A percentile compares a stretch with the other conserved stretches of the same genome.
Conservation (phyloP, 2,113 vertebrate species). For the Ceyx cyanopectus region DNA sequence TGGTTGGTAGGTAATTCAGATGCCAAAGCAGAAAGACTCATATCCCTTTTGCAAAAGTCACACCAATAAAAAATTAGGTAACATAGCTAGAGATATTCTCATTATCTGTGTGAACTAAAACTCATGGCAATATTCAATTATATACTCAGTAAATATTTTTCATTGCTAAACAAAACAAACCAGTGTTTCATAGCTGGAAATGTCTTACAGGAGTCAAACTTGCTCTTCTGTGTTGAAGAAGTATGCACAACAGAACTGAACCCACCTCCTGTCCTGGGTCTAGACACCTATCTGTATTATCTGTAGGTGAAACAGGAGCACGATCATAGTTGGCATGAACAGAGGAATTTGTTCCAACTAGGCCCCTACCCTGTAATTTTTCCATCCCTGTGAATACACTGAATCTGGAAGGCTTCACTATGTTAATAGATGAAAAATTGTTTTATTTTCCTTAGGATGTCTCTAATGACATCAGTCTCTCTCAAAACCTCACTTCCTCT, state of each 20-base stretch:
- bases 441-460: not conserved
- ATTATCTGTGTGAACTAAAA: not conserved
- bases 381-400: not conserved
- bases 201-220: not conserved
- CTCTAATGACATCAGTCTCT: not conserved
- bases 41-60: not conserved
- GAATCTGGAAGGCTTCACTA: not conserved
- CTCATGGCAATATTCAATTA: not conserved
- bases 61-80: not conserved
- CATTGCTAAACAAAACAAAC: not conserved
- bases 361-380: not conserved
- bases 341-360: not conserved
- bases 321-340: not conserved
- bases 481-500: not conserved
- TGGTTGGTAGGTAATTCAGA: not conserved
- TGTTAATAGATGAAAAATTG: not conserved
- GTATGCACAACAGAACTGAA: not conserved
- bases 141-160: not conserved
- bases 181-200: not conserved
- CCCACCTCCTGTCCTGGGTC: not conserved
- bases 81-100: not conserved
- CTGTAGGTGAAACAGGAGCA: not conserved
- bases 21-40: not conserved
- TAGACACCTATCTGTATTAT: not conserved
- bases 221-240: not conserved